Evolutionary conservation across 1,140 invertebrate species (phyloP), one percentile per base, ranked within the genome.

Genomic region (Drosophila funebris): DNA sequence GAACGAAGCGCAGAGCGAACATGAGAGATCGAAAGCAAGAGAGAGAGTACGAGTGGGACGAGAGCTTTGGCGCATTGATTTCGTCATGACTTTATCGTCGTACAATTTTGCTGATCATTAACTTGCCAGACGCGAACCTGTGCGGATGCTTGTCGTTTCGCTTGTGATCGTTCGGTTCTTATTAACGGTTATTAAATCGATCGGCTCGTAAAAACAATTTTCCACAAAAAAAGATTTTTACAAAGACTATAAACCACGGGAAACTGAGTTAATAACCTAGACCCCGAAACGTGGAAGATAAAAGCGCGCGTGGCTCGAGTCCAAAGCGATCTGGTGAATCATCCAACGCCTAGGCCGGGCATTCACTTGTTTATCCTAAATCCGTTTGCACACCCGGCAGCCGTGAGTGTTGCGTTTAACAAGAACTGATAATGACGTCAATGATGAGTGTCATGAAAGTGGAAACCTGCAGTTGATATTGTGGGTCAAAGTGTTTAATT

Each of bases 51-150:
- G 4, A 29, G 13, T 9, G 7, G 8, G 14, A 31, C 4, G 16
- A 60, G 16, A 88, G 78, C 78, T 87, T 63, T 27, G 1, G 5
- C 7, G 22, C 13, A n/a, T 36, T 64, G 62, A 79, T 56, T 77
- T 74, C 79, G 85, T 84, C 84, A 88, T 68, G 48, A 71, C 33
- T 64, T 85, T 80, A 78, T 79, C 70, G 70, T 64, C 36, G 41
- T 57, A 27, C 62, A 60, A 54, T 78, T 48, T 44, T 41, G 44
- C 37, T 48, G 75, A 85, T 90, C 87, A 90, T 76, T 90, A 70
- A 60, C 44, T 87, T 58, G 57, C 67, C 72, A 78, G 50, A 64
- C 72, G 72, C 56, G 66, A 60, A 79, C 48, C 58, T 70, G 67
- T 58, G 60, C 81, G 72, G 85, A 72, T 73, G 73, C 48, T 48